A percentile compares a stretch with the other conserved stretches of the same genome.
These are phyloP conservation scores for Eulacestoma nigropectus DNA, from an alignment of 2,113 vertebrate species.

Conservation along the genomic window DNA sequence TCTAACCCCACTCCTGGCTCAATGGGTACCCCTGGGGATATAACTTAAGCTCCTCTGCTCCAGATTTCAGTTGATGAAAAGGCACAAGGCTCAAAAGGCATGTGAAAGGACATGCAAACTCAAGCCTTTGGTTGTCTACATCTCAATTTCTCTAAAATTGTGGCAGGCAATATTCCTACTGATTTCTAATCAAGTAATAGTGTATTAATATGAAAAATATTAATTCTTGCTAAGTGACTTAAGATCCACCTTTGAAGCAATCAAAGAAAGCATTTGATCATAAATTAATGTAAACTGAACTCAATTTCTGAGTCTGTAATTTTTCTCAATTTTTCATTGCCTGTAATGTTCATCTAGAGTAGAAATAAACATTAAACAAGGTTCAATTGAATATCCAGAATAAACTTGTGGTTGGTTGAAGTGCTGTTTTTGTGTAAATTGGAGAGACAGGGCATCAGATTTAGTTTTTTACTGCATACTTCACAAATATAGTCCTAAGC, in stretches of 20 bases:
- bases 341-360: not conserved
- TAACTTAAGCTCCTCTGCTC: not conserved
- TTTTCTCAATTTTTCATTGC: not conserved
- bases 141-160: not conserved
- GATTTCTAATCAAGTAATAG: not conserved
- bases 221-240: not conserved
- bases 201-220: not conserved
- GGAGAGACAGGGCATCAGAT: not conserved
- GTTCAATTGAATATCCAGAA: not conserved
- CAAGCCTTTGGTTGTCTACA: not conserved
- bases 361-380: constrained; percentile 4
- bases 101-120: not conserved
- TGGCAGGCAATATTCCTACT: not conserved
- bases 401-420: not conserved
- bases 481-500: constrained; percentile 8
- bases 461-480: not conserved
- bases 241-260: not conserved
- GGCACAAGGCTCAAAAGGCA: not conserved
- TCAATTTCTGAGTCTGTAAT: not conserved
- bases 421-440: not conserved
- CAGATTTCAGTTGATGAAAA: not conserved
- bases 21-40: not conserved
- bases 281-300: not conserved
- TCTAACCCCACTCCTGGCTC: not conserved
- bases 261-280: not conserved